Evolutionary conservation across 2,797 vertebrate genomes (phyloP), one percentile per base, ranked within the genome.

Genomic region (Malurus leucopterus): DNA sequence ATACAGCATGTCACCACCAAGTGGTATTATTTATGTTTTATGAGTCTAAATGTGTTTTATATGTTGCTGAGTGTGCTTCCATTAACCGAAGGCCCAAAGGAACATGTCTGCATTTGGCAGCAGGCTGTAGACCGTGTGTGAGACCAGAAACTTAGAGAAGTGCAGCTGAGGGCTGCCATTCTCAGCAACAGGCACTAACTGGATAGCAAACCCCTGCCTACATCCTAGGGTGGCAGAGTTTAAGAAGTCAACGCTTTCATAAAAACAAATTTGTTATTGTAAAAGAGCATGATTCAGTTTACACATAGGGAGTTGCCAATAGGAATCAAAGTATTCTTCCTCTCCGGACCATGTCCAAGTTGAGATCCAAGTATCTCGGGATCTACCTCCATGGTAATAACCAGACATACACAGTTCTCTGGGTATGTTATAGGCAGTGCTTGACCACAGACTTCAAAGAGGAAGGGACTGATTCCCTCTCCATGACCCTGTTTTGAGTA

Each of bases 21-120:
- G 96, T 93, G 74, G 86, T 84, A 91, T 90, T 94, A 96, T 93
- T 89, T 92, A 96, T 94, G 88, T 96, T 96, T 97, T 95, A 95
- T 96, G 92, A 95, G 77, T 67, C 88, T 88, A 94, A 96, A 96
- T 95, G 93, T 93, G 84, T 57, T 96, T 94, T 94, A 26, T 61
- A 36, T 93, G 90, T 93, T 93, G 83, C 82, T 82, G 82, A 92
- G 76, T 47, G 62, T 89, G 51, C 88, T 93, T 79, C 89, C 84
- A 93, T 96, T 94, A 95, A 91, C 85, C 95, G 84, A 34, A 72
- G 84, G 82, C 87, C 79, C 84, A 86, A 92, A 96, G 70, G 59
- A 91, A 93, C 91, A 47, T 6, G 13, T 51, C 30, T 5, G 0
- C 63, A 53, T 67, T 91, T 86, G 72, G 91, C 65, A 85, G 84